A percentile compares a stretch with the other conserved stretches of the same genome.
These are phyloP conservation scores for Sepioteuthis lessoniana DNA, from an alignment of 2,888 invertebrate species.

Conservation along the genomic window DNA sequence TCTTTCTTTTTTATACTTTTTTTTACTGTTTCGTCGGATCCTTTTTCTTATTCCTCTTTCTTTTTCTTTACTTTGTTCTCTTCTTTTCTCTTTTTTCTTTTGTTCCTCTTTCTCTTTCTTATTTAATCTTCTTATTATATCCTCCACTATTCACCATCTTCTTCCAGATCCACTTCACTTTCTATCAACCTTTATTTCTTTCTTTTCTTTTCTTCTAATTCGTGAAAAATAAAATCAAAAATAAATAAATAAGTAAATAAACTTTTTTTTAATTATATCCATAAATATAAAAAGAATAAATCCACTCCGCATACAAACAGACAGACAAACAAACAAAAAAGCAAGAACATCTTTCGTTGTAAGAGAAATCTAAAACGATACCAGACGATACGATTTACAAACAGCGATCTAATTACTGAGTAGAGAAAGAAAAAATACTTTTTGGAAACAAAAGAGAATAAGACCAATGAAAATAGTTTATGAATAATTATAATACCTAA, in stretches of 20 bases:
- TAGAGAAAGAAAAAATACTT: not conserved
- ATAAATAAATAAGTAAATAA: too few species aligned
- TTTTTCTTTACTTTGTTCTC: not conserved
- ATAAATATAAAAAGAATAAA: too few species aligned
- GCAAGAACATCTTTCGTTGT: not conserved
- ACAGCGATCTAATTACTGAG: not conserved
- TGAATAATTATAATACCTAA: not conserved
- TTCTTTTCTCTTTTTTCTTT: not conserved
- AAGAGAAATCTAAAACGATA: not conserved
- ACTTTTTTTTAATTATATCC: too few species aligned
- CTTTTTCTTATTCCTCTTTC: not conserved
- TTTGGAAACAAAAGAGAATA: not conserved
- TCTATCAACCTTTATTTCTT: too few species aligned
- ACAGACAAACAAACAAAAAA: too few species aligned
- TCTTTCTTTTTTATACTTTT: not conserved
- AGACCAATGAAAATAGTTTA: not conserved
- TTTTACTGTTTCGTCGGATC: not conserved
- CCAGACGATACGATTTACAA: not conserved
- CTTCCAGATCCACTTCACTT: too few species aligned
- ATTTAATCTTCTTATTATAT: not conserved
- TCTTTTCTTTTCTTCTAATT: not conserved
- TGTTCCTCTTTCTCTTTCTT: not conserved
- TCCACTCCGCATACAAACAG: too few species aligned
- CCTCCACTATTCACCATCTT: too few species aligned
- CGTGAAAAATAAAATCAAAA: not conserved